Base-by-base conservation (phyloP, 2,113 vertebrate species). In the Tamias sibiricus region DNA sequence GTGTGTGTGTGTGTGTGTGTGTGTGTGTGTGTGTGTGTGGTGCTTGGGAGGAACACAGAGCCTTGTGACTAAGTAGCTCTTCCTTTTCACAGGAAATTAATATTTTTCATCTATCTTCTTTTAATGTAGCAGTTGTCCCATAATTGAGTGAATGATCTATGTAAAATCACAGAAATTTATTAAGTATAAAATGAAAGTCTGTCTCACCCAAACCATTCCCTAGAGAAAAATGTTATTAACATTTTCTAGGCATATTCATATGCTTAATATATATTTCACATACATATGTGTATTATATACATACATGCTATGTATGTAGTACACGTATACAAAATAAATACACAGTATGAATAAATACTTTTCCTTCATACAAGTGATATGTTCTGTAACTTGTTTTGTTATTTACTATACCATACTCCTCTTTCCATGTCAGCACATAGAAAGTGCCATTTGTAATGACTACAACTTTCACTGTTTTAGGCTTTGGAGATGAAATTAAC, bases 61-160 rank as follows among this genome's bases (percentile, higher is more conserved):
- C 54, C 77, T 37, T 57, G 52, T 32, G 35, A 52, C 37, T 57
- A 40, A 40, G 57, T 8, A 94, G 2, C 20, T 79, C 19, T 71
- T 95, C 6, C 89, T 64, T 94, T 82, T 76, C 40, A 82, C 13
- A 82, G 47, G 66, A 24, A 96, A 85, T 75, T 90, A 68, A 72
- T 57, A 3, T 30, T 87, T 87, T 94, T 87, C 32, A 95, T 79
- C 49, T 12, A 62, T 44, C 35, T 95, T 91, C 85, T 89, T 81
- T n/a, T 2, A n/a, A 93, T 59, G 3, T 77, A 89, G 47, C 19
- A 42, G 0, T 90, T 75, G 12, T 79, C 0, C 16, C 8, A 26
- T 79, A 87, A 85, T 17, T 90, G 81, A 95, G 28, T 87, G 57
- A 87, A 64, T 68, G 37, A 81, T 62, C 77, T 77, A 40, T 87